Evolutionary conservation across 2,113 vertebrate species (phyloP).

Genomic region (Rhinoderma darwinii): DNA sequence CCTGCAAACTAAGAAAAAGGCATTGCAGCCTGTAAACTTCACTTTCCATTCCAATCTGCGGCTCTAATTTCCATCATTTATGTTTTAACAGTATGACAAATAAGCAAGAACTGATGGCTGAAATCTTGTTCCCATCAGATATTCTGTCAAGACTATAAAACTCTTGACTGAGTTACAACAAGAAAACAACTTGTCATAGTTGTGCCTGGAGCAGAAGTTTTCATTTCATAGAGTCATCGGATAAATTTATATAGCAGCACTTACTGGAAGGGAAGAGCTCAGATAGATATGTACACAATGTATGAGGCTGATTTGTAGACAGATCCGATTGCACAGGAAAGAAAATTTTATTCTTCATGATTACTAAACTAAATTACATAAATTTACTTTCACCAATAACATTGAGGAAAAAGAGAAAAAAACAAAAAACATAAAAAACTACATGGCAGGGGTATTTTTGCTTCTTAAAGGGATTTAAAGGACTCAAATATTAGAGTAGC

Average conservation of each 20-base stretch:
- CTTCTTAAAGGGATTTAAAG: too few relatives aligned
- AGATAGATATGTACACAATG: conserved; percentile 1
- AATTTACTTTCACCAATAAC: too few relatives aligned
- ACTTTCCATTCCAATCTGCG: conserved; percentile 40
- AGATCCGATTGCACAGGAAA: neutral
- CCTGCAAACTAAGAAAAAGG: neutral
- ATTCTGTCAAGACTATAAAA: conserved; percentile 56
- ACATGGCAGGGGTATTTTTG: too few relatives aligned
- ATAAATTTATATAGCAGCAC: neutral
- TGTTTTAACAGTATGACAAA: conserved; percentile 49
- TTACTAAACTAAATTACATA: neutral
- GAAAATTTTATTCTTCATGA: neutral
- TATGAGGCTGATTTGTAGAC: neutral
- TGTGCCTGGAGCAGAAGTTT: conserved; percentile 45
- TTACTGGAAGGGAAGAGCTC: conserved; percentile 30
- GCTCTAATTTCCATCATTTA: conserved; percentile 51
- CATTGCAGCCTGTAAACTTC: neutral
- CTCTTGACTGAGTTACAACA: conserved; percentile 41
- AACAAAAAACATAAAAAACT: too few relatives aligned
- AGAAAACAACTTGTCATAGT: conserved; percentile 50
- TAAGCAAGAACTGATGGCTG: conserved; percentile 24
- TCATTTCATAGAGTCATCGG: conserved; percentile 35
- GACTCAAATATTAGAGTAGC: too few relatives aligned
- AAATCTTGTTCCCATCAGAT: conserved; percentile 53
- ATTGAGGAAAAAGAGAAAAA: too few relatives aligned